Conservation (phyloP, 2,797 vertebrate species). For the Iguana delicatissima region DNA sequence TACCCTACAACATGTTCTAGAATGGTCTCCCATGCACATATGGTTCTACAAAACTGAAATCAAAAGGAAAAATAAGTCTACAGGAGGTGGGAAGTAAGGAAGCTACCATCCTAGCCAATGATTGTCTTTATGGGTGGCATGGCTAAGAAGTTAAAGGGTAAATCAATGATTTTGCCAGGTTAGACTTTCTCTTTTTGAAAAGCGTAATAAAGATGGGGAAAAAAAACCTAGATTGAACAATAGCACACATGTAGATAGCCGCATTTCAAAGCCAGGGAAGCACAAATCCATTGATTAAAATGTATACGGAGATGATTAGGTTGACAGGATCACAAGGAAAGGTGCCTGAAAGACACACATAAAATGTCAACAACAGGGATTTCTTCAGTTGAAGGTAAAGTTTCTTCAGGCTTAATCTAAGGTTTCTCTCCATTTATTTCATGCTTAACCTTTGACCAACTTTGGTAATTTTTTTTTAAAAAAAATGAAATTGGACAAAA, state of each 20-base stretch:
- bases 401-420: neutral
- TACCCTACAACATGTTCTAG: neutral
- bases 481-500: neutral
- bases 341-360: neutral
- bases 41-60: neutral
- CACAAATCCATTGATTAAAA: neutral
- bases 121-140: neutral
- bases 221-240: neutral
- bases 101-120: neutral
- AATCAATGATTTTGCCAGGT: neutral
- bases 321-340: neutral
- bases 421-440: neutral
- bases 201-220: neutral
- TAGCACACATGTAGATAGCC: neutral
- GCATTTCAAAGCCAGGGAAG: neutral
- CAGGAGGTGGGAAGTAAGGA: neutral
- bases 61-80: neutral
- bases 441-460: neutral
- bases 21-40: neutral
- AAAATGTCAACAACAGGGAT: slow-evolving; percentile 10
- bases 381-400: neutral
- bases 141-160: neutral
- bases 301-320: neutral
- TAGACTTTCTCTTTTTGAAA: neutral
- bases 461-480: neutral